Base-by-base conservation (phyloP, 2,113 vertebrate genomes). In the Oxyura jamaicensis region DNA sequence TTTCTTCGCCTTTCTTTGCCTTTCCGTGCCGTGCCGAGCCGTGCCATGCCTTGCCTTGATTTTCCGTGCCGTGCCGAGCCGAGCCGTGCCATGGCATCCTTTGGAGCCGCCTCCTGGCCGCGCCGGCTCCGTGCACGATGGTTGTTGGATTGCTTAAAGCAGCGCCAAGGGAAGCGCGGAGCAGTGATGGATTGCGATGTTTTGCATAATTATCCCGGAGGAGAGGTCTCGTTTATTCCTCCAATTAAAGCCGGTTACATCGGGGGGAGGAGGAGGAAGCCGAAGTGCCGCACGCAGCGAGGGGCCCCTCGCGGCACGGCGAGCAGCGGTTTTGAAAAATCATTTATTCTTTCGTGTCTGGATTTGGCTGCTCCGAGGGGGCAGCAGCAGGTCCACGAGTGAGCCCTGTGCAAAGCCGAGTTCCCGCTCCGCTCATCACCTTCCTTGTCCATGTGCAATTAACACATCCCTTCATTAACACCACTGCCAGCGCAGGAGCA, bases 211-310 rank as follows among this genome's bases (percentile, higher is more conserved):
- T 92, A 48, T 58, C 63, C 33, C 35, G 81, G 66, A 89, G 81
- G 94, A 89, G 89, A 87, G 62, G 41, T 91, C 86, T 94, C 66
- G 44, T 82, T 93, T 93, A 60, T 42, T 68, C 53, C 76, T 41
- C 71, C 82, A 89, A 62, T 87, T 92, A 91, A 69, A 87, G 42
- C 62, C 52, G 78, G 75, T 91, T 55, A 23, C 25, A 60, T 65
- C 0, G 0, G 69, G 75, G 52, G 16, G 31, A 12, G 20, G 17
- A 66, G 12, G 14, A 29, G 58, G 75, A 44, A 88, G 72, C 0
- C 0, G 5, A 35, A 44, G 4, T 2, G 48, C 53, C 35, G 41
- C 13, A 18, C 29, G 73, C 31, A 2, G 83, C 0, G 28, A 52
- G 7, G 3, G 11, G 8, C 48, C 76, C 23, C 63, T 13, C 63